Conservation (phyloP, 53 echinoderm and acorn worm genomes). For the Temnopleurus reevesii region DNA sequence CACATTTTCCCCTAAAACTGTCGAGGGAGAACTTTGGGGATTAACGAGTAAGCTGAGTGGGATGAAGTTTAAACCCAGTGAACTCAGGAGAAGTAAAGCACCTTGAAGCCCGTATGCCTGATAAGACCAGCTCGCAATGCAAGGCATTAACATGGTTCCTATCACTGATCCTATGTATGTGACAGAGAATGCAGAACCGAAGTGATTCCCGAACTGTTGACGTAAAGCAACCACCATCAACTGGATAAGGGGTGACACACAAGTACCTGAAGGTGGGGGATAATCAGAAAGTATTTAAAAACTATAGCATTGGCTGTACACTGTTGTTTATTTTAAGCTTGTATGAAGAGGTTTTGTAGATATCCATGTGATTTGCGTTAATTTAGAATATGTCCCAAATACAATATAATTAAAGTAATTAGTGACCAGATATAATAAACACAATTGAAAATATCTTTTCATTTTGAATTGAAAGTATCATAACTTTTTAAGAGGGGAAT, state of each 20-base stretch:
- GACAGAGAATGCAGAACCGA: neutral
- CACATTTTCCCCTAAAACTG: neutral
- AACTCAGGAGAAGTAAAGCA: neutral
- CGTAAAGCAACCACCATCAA: neutral
- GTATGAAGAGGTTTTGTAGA: too few species aligned
- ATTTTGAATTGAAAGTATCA: too few species aligned
- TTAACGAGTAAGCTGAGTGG: neutral
- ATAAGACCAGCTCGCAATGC: neutral
- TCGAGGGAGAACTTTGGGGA: neutral
- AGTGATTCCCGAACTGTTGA: neutral
- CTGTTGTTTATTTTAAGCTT: too few species aligned
- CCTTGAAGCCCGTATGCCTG: neutral
- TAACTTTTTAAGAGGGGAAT: too few species aligned
- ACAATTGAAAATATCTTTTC: too few species aligned
- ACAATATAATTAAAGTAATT: too few species aligned
- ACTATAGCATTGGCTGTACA: too few species aligned
- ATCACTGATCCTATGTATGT: neutral
- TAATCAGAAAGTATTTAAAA: too few species aligned
- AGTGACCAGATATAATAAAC: too few species aligned
- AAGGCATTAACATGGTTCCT: neutral
- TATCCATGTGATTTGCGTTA: too few species aligned
- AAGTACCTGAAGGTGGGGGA: neutral
- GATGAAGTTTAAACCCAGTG: neutral
- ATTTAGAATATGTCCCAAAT: too few species aligned
- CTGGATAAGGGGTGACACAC: neutral